These are phyloP conservation scores for Hypotaenidia philippensis DNA, from an alignment of 2,797 vertebrate genomes.

Conservation along the genomic window DNA sequence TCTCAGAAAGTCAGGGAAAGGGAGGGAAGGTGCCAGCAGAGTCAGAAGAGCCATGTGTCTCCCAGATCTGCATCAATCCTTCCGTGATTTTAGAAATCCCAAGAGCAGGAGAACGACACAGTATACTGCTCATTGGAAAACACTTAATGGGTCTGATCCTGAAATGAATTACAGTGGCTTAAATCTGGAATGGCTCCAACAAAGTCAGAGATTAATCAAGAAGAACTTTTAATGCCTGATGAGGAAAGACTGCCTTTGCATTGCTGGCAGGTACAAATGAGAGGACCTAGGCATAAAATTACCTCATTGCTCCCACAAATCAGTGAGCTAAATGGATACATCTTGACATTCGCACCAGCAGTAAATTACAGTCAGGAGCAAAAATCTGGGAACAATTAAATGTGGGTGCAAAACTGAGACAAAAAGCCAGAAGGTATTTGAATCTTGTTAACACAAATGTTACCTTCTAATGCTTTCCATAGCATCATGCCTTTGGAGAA, in stretches of 20 bases:
- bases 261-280: constrained; percentile 67
- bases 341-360: constrained; percentile 24
- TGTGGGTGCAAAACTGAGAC: not conserved
- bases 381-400: constrained; percentile 44
- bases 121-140: constrained; percentile 56
- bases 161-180: constrained; percentile 46
- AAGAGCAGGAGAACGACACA: constrained; percentile 28
- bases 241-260: constrained; percentile 51
- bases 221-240: constrained; percentile 62
- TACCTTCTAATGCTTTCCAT: not conserved
- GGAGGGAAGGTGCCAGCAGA: not conserved
- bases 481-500: not conserved
- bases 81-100: constrained; percentile 31
- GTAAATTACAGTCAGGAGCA: constrained; percentile 33
- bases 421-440: not conserved
- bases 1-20: constrained; percentile 40
- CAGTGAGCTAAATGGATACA: constrained; percentile 61
- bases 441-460: not conserved
- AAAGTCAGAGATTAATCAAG: constrained; percentile 68
- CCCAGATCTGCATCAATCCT: not conserved
- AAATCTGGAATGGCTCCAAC: constrained; percentile 59
- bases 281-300: constrained; percentile 62
- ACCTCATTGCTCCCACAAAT: constrained; percentile 70
- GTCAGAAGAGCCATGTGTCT: constrained; percentile 37
- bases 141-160: constrained; percentile 64